These are phyloP conservation scores for Stomatorhinus walkeri DNA, from an alignment of 2,797 vertebrate genomes.

Conservation along the genomic window DNA sequence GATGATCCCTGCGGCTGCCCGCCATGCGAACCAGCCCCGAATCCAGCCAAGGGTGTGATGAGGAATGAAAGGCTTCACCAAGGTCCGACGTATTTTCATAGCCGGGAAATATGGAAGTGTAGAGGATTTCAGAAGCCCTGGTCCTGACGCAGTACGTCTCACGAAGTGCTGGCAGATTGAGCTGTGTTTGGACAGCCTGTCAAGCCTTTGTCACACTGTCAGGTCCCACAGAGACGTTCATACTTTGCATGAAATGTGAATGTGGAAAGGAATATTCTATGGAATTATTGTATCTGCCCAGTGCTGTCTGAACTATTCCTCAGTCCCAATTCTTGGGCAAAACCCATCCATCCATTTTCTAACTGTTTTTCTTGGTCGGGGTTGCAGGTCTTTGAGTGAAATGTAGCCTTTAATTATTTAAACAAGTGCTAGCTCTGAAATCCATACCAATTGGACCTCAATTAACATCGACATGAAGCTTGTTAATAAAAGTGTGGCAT, in stretches of 20 bases:
- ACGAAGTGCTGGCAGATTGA: not conserved
- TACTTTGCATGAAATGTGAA: not conserved
- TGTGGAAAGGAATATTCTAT: not conserved
- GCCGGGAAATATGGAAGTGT: not conserved
- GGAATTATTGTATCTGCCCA: not conserved
- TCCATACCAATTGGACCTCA: conserved; percentile 7
- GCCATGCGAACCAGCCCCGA: not conserved
- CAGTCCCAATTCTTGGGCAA: not conserved
- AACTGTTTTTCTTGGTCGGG: not conserved
- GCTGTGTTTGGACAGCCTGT: not conserved
- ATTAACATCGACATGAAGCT: not conserved
- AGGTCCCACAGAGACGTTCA: not conserved
- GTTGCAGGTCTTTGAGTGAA: not conserved
- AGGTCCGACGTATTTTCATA: not conserved
- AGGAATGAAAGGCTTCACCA: not conserved
- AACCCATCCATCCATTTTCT: not conserved
- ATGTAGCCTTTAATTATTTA: not conserved
- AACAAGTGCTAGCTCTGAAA: not conserved
- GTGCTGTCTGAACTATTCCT: not conserved
- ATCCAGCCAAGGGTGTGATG: not conserved
- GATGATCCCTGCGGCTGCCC: not conserved
- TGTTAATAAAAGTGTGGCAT: not conserved
- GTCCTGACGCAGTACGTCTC: not conserved
- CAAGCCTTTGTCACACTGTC: not conserved
- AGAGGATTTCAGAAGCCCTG: not conserved